Conservation (phyloP, 2,113 vertebrate genomes). For the cat (Felis catus) region DNA sequence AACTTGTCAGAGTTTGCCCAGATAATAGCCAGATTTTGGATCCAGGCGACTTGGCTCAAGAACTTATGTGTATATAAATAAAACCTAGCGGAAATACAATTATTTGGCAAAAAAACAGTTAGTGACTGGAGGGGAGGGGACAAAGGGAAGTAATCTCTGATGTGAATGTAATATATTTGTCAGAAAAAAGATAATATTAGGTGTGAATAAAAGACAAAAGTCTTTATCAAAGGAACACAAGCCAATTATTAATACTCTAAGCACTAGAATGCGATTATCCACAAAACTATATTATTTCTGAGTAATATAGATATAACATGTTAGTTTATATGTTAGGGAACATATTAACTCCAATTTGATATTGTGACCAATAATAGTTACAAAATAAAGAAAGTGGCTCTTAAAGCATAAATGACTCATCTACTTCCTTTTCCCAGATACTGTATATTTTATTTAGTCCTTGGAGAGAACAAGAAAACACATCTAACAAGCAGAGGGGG, state of each 20-base stretch:
- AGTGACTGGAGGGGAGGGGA: accelerated
- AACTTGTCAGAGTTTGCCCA: background rate
- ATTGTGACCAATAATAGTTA: background rate
- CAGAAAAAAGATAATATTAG: background rate
- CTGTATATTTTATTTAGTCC: background rate
- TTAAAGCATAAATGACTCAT: background rate
- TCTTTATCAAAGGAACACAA: background rate
- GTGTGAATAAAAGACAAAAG: background rate
- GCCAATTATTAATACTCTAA: background rate
- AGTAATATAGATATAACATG: background rate
- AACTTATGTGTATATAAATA: background rate
- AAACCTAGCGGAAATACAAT: background rate
- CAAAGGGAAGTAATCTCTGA: background rate
- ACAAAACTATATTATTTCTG: background rate
- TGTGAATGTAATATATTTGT: background rate
- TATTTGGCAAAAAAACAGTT: background rate
- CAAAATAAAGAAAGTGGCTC: background rate
- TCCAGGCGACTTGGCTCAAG: background rate
- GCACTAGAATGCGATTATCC: background rate
- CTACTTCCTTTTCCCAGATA: background rate
- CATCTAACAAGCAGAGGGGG: background rate
- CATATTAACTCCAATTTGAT: background rate
- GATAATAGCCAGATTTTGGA: background rate
- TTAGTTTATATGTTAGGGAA: background rate
- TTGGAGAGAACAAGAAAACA: background rate